phyloP scores from a whole-genome alignment of 2,797 vertebrate species.

The Oreonectes daqikongensis region DNA sequence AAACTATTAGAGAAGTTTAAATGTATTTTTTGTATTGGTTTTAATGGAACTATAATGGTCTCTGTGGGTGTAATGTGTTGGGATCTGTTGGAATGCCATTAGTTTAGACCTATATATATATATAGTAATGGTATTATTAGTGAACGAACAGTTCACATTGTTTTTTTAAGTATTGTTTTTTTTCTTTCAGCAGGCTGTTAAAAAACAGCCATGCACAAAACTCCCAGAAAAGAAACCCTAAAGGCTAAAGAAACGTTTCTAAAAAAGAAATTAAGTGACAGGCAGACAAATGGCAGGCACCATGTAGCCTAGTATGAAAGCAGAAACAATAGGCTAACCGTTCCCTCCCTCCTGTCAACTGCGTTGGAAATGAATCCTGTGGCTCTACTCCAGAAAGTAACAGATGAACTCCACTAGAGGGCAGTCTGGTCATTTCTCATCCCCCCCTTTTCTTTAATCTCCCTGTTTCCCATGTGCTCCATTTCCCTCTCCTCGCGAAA shows the following conservation, averaged over 20 bases:
- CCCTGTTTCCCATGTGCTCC: background rate
- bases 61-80: too few species aligned
- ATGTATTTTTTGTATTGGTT: too few species aligned
- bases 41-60: too few species aligned
- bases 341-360: slow-evolving; percentile 26
- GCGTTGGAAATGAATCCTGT: background rate
- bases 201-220: background rate
- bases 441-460: background rate
- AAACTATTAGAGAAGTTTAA: too few species aligned
- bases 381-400: background rate
- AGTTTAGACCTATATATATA: too few species aligned
- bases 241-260: background rate
- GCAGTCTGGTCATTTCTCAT: slow-evolving; percentile 23
- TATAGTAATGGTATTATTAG: too few species aligned
- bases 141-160: too few species aligned
- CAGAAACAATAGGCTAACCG: slow-evolving; percentile 7
- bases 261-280: background rate
- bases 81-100: too few species aligned
- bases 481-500: slow-evolving; percentile 3
- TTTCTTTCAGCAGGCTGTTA: too few species aligned
- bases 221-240: background rate
- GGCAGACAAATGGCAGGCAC: slow-evolving; percentile 3
- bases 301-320: background rate
- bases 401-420: slow-evolving; percentile 15
- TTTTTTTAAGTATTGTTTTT: too few species aligned